phyloP scores from a whole-genome alignment of 2,888 invertebrate species.

The Cyaniris semiargus region DNA sequence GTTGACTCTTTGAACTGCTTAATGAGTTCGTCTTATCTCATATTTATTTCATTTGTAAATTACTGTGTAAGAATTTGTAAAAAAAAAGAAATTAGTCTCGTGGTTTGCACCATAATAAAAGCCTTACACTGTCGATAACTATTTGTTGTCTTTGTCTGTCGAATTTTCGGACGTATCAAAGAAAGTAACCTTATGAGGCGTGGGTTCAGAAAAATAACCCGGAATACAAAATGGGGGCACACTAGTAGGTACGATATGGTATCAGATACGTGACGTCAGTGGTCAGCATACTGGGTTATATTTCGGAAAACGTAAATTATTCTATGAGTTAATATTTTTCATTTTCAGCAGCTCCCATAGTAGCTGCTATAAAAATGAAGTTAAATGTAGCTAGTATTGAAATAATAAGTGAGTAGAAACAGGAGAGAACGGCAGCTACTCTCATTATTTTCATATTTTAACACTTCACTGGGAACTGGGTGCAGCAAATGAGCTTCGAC shows the following conservation, averaged over 20 bases:
- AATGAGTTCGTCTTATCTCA: neutral
- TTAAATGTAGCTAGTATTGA: neutral
- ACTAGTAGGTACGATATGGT: too few relatives aligned
- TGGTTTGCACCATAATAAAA: too few relatives aligned
- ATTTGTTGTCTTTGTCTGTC: too few relatives aligned
- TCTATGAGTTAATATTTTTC: too few relatives aligned
- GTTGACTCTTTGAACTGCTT: neutral
- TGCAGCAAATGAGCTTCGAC: neutral
- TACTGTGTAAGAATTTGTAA: neutral
- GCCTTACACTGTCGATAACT: too few relatives aligned
- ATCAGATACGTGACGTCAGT: too few relatives aligned
- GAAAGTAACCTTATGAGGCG: too few relatives aligned
- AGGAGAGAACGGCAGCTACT: neutral
- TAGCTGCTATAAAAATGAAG: neutral
- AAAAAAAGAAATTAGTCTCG: neutral
- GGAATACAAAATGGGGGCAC: too few relatives aligned
- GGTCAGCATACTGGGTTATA: too few relatives aligned
- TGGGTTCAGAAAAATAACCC: too few relatives aligned
- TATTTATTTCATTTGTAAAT: neutral
- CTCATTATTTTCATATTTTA: slow-evolving; percentile 12
- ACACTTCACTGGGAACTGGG: neutral
- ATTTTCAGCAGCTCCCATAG: neutral
- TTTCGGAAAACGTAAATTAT: too few relatives aligned
- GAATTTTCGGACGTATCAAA: too few relatives aligned
- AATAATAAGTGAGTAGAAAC: neutral